Conservation (phyloP, 2,888 invertebrate genomes). For the Crossocerus cetratus region DNA sequence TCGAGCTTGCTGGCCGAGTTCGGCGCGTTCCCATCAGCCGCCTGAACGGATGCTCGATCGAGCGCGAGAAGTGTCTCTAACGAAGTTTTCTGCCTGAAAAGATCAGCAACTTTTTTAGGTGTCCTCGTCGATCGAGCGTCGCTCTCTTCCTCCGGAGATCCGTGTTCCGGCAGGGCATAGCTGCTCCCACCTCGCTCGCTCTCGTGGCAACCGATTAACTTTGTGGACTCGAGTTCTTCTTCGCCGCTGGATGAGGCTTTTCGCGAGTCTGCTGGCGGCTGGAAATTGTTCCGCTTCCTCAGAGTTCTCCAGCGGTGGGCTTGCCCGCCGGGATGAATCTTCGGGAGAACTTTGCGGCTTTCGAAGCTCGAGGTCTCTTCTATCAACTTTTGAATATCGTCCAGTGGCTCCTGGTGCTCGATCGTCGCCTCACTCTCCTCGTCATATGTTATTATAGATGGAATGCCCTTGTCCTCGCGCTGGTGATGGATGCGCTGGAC, state of each 20-base stretch:
- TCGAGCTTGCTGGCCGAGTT: constrained; percentile 23
- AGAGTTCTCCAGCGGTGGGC: neutral
- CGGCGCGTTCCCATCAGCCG: constrained; percentile 44
- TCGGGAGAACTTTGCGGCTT: neutral
- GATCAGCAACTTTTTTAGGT: constrained; percentile 31
- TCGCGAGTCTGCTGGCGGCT: neutral
- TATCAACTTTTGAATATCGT: neutral
- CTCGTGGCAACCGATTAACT: too few relatives aligned
- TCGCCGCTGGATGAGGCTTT: neutral
- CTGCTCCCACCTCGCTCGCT: too few relatives aligned
- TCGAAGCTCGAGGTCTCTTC: neutral
- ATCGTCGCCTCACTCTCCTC: neutral
- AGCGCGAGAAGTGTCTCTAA: constrained; percentile 37
- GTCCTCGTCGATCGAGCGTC: constrained; percentile 17
- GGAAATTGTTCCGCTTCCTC: neutral
- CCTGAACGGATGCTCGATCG: constrained; percentile 43
- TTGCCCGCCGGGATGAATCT: neutral
- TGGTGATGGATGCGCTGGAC: neutral
- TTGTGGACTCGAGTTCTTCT: neutral
- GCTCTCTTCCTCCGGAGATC: too few relatives aligned
- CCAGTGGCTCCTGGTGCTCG: neutral
- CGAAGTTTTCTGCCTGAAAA: constrained; percentile 41
- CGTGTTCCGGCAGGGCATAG: too few relatives aligned
- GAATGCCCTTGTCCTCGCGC: neutral
- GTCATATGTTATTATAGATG: too few relatives aligned